phyloP scores from a whole-genome alignment of 2,888 invertebrate genomes.

The Platycheirus albimanus region DNA sequence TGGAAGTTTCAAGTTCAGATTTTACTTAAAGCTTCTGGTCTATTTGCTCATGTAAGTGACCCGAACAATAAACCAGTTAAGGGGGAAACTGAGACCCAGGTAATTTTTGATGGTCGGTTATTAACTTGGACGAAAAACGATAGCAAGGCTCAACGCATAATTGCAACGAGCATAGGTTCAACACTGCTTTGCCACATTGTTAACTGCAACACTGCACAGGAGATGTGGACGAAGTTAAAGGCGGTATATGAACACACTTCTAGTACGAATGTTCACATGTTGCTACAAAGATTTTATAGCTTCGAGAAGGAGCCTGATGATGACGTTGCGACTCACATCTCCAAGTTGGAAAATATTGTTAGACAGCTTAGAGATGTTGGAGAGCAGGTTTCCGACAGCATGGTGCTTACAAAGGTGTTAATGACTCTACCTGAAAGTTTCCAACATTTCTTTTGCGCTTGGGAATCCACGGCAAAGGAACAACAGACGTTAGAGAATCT shows the following conservation, averaged over 20 bases:
- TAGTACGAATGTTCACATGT: constrained; percentile 76
- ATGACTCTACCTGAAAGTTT: constrained; percentile 73
- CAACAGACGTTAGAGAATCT: constrained; percentile 75
- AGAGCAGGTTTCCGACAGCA: constrained; percentile 56
- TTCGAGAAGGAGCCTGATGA: constrained; percentile 53
- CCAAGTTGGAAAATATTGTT: constrained; percentile 41
- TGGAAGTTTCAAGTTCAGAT: too few relatives aligned
- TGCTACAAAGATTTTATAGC: constrained; percentile 76
- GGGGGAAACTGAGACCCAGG: too few relatives aligned
- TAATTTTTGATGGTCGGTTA: too few relatives aligned
- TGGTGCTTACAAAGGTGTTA: constrained; percentile 73
- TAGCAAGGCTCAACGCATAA: too few relatives aligned
- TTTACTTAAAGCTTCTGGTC: too few relatives aligned
- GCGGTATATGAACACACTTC: constrained; percentile 77
- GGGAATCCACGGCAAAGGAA: constrained; percentile 71
- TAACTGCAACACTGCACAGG: neutral
- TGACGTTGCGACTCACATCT: constrained; percentile 57
- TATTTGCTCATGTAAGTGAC: too few relatives aligned
- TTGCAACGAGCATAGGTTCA: too few relatives aligned
- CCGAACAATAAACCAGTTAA: too few relatives aligned
- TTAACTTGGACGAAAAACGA: too few relatives aligned
- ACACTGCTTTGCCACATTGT: too few relatives aligned
- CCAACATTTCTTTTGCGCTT: constrained; percentile 70
- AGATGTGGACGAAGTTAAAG: constrained; percentile 11
- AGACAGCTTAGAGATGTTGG: constrained; percentile 55